phyloP scores from a whole-genome alignment of 2,113 vertebrate genomes.

The Mesitornis unicolor region DNA sequence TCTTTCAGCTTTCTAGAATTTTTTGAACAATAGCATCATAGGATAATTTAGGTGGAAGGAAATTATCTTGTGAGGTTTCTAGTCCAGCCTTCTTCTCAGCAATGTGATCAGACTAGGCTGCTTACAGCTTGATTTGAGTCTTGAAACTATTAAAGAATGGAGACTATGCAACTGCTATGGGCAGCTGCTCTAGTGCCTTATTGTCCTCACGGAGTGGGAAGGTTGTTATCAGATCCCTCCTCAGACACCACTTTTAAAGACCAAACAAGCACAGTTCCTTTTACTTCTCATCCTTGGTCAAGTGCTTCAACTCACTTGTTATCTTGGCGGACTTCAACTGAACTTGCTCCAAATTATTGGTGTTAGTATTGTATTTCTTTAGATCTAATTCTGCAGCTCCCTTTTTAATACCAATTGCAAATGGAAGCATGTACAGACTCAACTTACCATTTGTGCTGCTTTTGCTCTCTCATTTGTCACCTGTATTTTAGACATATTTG shows the following conservation, averaged over 20 bases:
- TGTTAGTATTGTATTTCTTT: background rate
- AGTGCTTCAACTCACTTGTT: background rate
- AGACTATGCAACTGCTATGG: background rate
- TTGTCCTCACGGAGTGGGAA: background rate
- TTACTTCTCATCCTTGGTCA: background rate
- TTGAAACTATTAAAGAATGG: background rate
- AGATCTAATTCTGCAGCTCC: background rate
- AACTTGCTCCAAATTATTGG: background rate
- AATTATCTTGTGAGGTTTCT: background rate
- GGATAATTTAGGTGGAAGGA: background rate
- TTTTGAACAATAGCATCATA: background rate
- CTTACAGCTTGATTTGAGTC: background rate
- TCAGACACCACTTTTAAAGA: background rate
- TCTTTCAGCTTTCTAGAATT: background rate
- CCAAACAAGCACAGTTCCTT: background rate
- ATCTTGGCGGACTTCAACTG: background rate
- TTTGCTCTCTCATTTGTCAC: background rate
- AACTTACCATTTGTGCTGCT: background rate
- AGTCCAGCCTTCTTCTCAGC: background rate
- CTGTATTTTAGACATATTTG: background rate
- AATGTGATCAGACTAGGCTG: background rate
- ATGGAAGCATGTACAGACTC: background rate
- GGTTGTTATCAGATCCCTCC: background rate
- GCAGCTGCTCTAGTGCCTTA: background rate
- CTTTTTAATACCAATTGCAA: background rate